These are phyloP conservation scores for Sphinx pinastri DNA, from an alignment of 2,888 invertebrate genomes.

Conservation along the genomic window DNA sequence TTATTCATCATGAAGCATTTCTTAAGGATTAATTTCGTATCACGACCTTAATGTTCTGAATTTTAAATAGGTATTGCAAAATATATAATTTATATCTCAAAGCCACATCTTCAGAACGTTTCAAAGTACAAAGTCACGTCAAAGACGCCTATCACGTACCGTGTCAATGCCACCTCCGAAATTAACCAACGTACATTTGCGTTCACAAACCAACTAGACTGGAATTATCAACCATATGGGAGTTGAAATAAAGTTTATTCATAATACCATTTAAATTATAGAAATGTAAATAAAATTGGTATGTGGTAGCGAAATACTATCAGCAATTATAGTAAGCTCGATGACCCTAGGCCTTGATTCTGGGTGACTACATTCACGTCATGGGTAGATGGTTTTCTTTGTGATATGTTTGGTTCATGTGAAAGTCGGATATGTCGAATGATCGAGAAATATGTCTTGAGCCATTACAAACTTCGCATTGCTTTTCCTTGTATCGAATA, in stretches of 20 bases:
- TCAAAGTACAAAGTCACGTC: conserved; percentile 25
- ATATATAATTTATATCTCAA: conserved; percentile 17
- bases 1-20: neutral
- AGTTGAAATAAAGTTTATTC: neutral
- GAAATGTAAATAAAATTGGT: conserved; percentile 29
- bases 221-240: conserved; percentile 35
- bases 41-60: conserved; percentile 18
- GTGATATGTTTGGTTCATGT: conserved; percentile 15
- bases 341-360: conserved; percentile 49
- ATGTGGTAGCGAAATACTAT: conserved; percentile 46
- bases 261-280: neutral
- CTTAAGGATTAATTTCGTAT: neutral
- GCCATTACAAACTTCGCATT: neutral
- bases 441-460: neutral
- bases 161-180: conserved; percentile 57
- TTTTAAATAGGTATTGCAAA: conserved; percentile 16
- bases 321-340: conserved; percentile 53
- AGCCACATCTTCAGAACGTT: conserved; percentile 15
- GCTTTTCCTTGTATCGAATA: neutral
- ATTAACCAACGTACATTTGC: conserved; percentile 26
- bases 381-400: conserved; percentile 10
- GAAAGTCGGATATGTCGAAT: conserved; percentile 16
- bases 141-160: conserved; percentile 51
- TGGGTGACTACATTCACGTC: conserved; percentile 41
- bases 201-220: conserved; percentile 24